Evolutionary conservation across 1,140 invertebrate genomes (phyloP).

Genomic region (Augochlora pura): DNA sequence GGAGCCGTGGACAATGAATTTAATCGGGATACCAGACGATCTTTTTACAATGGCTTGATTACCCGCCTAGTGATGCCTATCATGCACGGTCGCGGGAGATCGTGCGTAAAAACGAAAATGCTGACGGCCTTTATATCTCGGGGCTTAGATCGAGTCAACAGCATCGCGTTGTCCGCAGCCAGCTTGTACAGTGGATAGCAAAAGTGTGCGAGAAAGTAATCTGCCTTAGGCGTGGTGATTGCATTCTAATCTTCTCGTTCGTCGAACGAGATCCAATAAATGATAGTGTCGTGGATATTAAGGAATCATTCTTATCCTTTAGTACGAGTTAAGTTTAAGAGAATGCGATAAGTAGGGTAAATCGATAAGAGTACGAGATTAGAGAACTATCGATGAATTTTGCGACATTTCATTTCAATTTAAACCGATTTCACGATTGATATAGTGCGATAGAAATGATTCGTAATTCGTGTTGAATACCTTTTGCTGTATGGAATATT

Average conservation of each 20-base stretch:
- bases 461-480: too few relatives aligned
- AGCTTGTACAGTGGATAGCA: neutral
- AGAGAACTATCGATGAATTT: neutral
- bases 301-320: too few relatives aligned
- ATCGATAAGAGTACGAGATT: neutral
- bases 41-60: slow-evolving; percentile 28
- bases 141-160: slow-evolving; percentile 20
- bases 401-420: neutral
- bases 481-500: too few relatives aligned
- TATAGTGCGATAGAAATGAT: too few relatives aligned
- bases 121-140: slow-evolving; percentile 37
- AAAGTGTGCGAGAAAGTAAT: neutral
- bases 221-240: too few relatives aligned
- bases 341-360: neutral
- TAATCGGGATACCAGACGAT: slow-evolving; percentile 27
- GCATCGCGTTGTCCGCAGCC: slow-evolving; percentile 17
- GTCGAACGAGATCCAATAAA: too few relatives aligned
- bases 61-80: slow-evolving; percentile 1
- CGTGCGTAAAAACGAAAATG: slow-evolving; percentile 30
- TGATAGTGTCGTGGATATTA: too few relatives aligned
- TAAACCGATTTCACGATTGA: too few relatives aligned
- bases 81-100: neutral
- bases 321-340: neutral
- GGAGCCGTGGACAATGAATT: slow-evolving; percentile 10
- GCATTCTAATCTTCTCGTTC: too few relatives aligned